Evolutionary conservation across 2,888 invertebrate genomes (phyloP), one percentile per base, ranked within the genome.

Genomic region (Eugnorisma glareosa): DNA sequence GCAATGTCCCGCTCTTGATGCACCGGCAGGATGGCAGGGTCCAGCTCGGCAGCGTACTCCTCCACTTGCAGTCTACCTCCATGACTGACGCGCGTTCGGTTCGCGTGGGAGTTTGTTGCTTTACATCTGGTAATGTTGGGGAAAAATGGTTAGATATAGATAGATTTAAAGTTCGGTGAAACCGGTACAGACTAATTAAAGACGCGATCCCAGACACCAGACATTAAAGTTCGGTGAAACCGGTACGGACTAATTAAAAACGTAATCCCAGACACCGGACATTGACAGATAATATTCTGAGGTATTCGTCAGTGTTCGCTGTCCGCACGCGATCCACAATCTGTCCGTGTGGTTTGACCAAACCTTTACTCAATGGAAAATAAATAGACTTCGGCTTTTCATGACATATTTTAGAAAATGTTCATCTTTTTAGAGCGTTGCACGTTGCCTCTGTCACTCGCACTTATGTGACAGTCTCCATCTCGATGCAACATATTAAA

Each of bases 61-160:
- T 88, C 88, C 75, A 97, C 97, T 69, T 88, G 88, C 82, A 97
- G 90, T 79, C 92, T 88, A 18, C 96, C 97, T 37, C 89, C 91
- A 82, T 94, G 92, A 88, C 97, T 97, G 82, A 91, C 88, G 66
- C 96, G 96, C 40, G 93, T 94, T 90, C 96, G 97, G 89, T 95
- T 96, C 24, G 94, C 86, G 35, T 93, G 79, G 21, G 90, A 71
- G 84, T 97, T 97, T 35, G 92, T 93, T 74, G 96, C 97, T 89
- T 92, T 92, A 85, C 97, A 97, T 89, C 97, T 97, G 91, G 7
- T 51, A 24, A 61, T 64, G 4, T 35, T n/a, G 31, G 1, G 5
- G 13, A 2, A 28, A 43, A 31, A 48, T 31, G 0, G 7, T 54
- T 40, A 11, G 4, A 43, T 28, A 6, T 15, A 59, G 3, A 7